Evolutionary conservation across 1,140 invertebrate genomes (phyloP).

Genomic region (Chelonus insularis): DNA sequence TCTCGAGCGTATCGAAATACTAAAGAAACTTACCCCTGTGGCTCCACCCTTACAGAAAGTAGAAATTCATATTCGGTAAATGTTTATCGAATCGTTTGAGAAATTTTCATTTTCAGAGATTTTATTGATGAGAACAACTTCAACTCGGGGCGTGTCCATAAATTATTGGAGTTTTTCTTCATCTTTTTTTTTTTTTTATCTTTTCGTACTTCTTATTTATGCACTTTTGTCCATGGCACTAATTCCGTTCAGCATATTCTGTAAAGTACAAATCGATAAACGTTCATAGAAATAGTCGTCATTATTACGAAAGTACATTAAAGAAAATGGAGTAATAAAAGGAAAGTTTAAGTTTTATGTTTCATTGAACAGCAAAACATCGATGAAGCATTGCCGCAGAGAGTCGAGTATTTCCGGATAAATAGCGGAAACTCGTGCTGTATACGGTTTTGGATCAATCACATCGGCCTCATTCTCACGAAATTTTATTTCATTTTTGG

Average conservation of each 20-base stretch:
- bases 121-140: too few relatives aligned
- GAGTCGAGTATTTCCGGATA: neutral
- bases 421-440: constrained; percentile 7
- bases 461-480: constrained; percentile 2
- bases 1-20: neutral
- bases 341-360: neutral
- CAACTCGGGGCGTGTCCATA: neutral
- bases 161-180: neutral
- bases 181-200: neutral
- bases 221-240: neutral
- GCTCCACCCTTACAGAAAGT: too few relatives aligned
- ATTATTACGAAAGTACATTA: neutral
- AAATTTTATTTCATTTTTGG: neutral
- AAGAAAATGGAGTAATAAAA: neutral
- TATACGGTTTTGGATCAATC: neutral
- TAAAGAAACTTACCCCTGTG: too few relatives aligned
- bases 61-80: too few relatives aligned
- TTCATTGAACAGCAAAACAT: neutral
- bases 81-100: too few relatives aligned
- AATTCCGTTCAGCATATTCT: neutral
- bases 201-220: neutral
- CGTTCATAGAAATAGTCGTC: neutral
- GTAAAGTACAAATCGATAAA: neutral
- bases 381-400: neutral
- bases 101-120: too few relatives aligned